Base-by-base conservation (phyloP, 1,140 invertebrate species). In the Drosophila erecta region DNA sequence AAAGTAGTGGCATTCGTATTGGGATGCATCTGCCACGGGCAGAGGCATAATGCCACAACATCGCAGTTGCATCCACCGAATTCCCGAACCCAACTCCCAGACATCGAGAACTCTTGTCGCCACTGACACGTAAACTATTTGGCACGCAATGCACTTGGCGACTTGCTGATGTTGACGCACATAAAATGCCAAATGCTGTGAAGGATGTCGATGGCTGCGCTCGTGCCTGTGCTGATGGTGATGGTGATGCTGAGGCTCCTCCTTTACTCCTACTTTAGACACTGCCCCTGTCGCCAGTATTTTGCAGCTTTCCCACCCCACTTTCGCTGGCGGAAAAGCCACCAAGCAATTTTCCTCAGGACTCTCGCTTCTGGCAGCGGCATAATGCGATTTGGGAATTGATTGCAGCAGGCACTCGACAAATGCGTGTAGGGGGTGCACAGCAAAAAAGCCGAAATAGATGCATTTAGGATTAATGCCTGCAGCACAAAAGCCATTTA, bases 351-450 rank as follows among this genome's bases (percentile, higher is more conserved):
- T 87, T 81, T 53, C 69, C 33, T 55, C 60, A 40, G 58, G 59
- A 56, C 40, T 40, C 38, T 60, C 54, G 27, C 41, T 61, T 60
- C 44, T 69, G 47, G 67, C 67, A 61, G 64, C 62, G 75, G 70
- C 75, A 81, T 86, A 87, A 87, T 87, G 79, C 79, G 83, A 86
- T 86, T 87, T 83, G 83, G 81, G 83, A 86, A 89, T 87, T 87
- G 83, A 87, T 89, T 87, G 75, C 71, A 54, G 69, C 71, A 81
- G 75, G 70, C 84, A 89, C 66, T 72, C 77, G 84, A 79, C 75
- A 75, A 81, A 81, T 81, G 57, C 71, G 74, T 58, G 44, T 76
- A 55, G 47, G 55, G 59, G 8, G 22, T 40, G 46, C 58, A 76
- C 60, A 27, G 46, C 10, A 4, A 33, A 10, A 50, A 50, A 47